phyloP scores from a whole-genome alignment of 2,888 invertebrate genomes.

The Trachelus tabidus region DNA sequence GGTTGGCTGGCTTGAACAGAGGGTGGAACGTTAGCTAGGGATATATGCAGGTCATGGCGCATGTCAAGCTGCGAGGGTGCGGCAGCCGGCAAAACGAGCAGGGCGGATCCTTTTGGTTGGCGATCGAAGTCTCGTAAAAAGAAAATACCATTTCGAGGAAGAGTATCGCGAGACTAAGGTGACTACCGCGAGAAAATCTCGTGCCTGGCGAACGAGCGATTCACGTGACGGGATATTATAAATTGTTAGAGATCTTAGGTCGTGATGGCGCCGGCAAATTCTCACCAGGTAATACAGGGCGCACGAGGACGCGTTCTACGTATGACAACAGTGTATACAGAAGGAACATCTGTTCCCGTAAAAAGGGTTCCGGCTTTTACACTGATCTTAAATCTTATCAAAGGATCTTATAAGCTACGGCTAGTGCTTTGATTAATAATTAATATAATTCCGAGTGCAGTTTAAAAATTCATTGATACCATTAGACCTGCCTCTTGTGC shows the following conservation, averaged over 20 bases:
- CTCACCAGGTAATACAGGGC: neutral
- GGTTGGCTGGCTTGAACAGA: neutral
- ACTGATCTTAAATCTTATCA: neutral
- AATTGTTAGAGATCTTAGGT: neutral
- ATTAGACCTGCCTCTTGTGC: neutral
- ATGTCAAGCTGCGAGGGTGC: constrained; percentile 58
- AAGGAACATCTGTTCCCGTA: neutral
- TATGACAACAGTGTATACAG: neutral
- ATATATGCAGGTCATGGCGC: constrained; percentile 58
- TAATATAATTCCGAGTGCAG: neutral
- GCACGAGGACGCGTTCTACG: neutral
- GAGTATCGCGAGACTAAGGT: neutral
- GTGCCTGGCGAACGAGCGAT: neutral
- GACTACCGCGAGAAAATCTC: neutral
- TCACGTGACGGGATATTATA: neutral
- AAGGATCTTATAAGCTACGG: neutral
- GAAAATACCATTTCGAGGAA: neutral
- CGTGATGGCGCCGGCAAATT: neutral
- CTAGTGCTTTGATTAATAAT: neutral
- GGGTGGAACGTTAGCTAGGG: constrained; percentile 15
- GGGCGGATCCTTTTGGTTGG: constrained; percentile 33
- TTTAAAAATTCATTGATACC: neutral
- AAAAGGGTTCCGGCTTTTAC: neutral
- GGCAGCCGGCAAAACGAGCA: constrained; percentile 45
- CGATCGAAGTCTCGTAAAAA: neutral